Conservation (phyloP, 2,113 vertebrate species). For the Aegotheles bennettii region DNA sequence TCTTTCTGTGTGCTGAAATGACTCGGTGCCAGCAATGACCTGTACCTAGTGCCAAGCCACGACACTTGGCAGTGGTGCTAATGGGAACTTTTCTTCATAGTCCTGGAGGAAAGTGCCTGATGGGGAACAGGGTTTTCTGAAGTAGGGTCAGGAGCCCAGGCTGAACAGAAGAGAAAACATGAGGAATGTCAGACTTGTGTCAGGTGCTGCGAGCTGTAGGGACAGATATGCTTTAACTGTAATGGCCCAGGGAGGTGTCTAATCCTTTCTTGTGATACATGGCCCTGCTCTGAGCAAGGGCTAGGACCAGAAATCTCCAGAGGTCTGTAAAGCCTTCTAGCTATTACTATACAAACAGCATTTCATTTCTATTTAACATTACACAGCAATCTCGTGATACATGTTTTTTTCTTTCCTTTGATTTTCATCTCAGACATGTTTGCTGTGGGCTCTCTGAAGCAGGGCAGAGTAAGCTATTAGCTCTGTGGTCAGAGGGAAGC, state of each 20-base stretch:
- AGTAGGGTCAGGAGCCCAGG: neutral
- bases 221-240: accelerated
- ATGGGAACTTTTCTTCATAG: neutral
- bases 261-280: neutral
- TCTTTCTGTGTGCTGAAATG: neutral
- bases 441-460: neutral
- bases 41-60: accelerated
- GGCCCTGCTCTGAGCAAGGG: neutral
- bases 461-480: neutral
- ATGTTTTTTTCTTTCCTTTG: neutral
- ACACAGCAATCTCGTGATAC: neutral
- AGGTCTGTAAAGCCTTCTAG: neutral
- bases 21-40: neutral
- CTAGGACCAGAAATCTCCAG: neutral
- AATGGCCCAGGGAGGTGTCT: accelerated
- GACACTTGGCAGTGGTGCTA: neutral
- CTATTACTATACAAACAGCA: neutral
- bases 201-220: neutral
- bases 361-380: neutral
- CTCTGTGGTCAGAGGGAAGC: neutral
- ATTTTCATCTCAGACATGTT: neutral
- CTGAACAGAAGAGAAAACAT: neutral
- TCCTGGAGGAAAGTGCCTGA: neutral
- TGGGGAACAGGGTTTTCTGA: neutral
- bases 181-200: neutral